Conservation (phyloP, 2,888 invertebrate species). For the Axea sp. region DNA sequence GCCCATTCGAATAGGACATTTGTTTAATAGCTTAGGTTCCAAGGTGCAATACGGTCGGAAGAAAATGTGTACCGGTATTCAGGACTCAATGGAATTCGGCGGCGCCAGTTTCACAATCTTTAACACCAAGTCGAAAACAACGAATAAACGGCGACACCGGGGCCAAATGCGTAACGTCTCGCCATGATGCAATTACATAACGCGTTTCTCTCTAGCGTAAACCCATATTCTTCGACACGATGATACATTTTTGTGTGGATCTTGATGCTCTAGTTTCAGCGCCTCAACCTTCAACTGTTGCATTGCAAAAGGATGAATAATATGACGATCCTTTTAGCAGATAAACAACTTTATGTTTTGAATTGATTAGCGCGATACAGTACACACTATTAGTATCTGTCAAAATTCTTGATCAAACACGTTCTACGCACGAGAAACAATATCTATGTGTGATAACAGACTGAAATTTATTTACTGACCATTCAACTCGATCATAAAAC, state of each 20-base stretch:
- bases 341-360: conserved; percentile 21
- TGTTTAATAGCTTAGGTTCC: conserved; percentile 13
- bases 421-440: neutral
- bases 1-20: conserved; percentile 20
- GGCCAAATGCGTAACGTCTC: conserved; percentile 58
- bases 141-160: conserved; percentile 55
- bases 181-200: conserved; percentile 54
- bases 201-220: conserved; percentile 58
- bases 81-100: conserved; percentile 47
- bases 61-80: conserved; percentile 31
- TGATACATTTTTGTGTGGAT: conserved; percentile 49
- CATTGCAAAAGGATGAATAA: conserved; percentile 53
- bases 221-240: conserved; percentile 33
- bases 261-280: conserved; percentile 56
- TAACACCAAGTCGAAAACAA: conserved; percentile 55
- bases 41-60: conserved; percentile 41
- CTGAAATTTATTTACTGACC: conserved; percentile 19
- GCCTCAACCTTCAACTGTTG: conserved; percentile 45
- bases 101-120: conserved; percentile 56
- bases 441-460: conserved; percentile 5
- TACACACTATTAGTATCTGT: conserved; percentile 21
- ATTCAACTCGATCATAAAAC: too few species aligned
- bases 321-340: conserved; percentile 36
- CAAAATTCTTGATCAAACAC: conserved; percentile 8
- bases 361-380: conserved; percentile 15